phyloP scores from a whole-genome alignment of 1,140 invertebrate species.

The Argopecten irradians region DNA sequence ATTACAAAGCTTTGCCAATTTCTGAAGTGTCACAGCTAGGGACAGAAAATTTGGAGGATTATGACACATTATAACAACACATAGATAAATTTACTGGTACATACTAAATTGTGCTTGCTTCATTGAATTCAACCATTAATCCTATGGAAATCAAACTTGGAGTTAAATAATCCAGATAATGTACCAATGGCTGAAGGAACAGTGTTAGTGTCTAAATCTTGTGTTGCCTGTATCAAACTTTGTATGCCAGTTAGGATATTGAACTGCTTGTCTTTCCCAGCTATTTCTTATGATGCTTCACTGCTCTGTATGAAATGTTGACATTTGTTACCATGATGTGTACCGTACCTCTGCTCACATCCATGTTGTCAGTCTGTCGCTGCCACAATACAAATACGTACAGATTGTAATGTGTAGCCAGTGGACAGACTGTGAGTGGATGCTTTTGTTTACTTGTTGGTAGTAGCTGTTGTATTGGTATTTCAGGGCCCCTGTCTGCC shows the following conservation, averaged over 20 bases:
- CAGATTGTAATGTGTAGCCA: too few relatives aligned
- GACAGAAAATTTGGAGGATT: too few relatives aligned
- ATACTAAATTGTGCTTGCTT: too few relatives aligned
- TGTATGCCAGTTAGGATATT: neutral
- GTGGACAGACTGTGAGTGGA: neutral
- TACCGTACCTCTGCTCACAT: neutral
- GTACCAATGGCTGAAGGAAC: too few relatives aligned
- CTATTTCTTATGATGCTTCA: neutral
- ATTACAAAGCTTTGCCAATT: too few relatives aligned
- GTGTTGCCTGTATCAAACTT: neutral
- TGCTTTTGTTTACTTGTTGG: neutral
- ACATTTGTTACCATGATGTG: neutral
- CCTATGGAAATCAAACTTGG: too few relatives aligned
- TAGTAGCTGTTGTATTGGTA: neutral
- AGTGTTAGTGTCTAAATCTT: neutral
- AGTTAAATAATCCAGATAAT: too few relatives aligned
- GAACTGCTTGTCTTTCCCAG: neutral
- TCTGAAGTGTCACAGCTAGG: too few relatives aligned
- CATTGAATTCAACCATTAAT: too few relatives aligned
- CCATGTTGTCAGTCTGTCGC: neutral
- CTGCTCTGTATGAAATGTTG: neutral
- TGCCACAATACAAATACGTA: too few relatives aligned
- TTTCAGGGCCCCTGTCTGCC: conserved; percentile 38
- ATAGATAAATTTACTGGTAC: too few relatives aligned
- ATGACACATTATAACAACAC: too few relatives aligned